Percentiles rank a stretch among this genome's conserved stretches.
Conservation (phyloP, 1,140 invertebrate genomes). For the Aleiodes sp. region DNA sequence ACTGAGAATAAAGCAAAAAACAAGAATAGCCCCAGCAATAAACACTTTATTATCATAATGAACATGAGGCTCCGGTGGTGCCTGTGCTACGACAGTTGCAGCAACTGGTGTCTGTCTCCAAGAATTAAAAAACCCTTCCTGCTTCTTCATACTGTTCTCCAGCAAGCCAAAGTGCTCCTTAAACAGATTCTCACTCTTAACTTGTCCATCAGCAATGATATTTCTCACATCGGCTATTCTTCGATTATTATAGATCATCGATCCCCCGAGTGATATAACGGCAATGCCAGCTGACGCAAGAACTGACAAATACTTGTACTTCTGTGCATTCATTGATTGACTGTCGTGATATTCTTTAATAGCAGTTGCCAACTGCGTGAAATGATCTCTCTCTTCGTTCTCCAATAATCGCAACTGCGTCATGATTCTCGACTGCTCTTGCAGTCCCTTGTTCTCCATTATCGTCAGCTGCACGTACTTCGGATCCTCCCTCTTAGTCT, state of each 20-base stretch:
- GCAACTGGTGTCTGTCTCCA: not conserved
- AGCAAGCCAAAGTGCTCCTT: slow-evolving; percentile 40
- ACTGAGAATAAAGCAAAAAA: slow-evolving; percentile 5
- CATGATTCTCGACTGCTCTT: slow-evolving; percentile 51
- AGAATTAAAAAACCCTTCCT: not conserved
- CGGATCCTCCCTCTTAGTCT: slow-evolving; percentile 56
- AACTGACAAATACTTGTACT: slow-evolving; percentile 61
- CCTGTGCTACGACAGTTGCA: not conserved
- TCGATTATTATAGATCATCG: slow-evolving; percentile 58
- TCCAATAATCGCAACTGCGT: slow-evolving; percentile 50
- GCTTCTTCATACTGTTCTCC: slow-evolving; percentile 38
- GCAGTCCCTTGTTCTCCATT: slow-evolving; percentile 55
- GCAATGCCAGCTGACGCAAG: slow-evolving; percentile 54
- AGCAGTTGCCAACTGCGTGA: slow-evolving; percentile 57
- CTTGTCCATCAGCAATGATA: slow-evolving; percentile 44
- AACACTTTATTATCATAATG: not conserved
- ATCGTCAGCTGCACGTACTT: slow-evolving; percentile 62
- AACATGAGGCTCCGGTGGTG: not conserved
- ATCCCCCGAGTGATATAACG: slow-evolving; percentile 53
- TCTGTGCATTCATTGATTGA: slow-evolving; percentile 57
- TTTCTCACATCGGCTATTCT: slow-evolving; percentile 51
- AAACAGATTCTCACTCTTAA: slow-evolving; percentile 47
- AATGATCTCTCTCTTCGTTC: slow-evolving; percentile 56
- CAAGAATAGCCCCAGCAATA: not conserved
- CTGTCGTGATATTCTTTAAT: slow-evolving; percentile 64